phyloP scores from a whole-genome alignment of 2,797 vertebrate genomes.

The Pseudocheirus occidentalis region DNA sequence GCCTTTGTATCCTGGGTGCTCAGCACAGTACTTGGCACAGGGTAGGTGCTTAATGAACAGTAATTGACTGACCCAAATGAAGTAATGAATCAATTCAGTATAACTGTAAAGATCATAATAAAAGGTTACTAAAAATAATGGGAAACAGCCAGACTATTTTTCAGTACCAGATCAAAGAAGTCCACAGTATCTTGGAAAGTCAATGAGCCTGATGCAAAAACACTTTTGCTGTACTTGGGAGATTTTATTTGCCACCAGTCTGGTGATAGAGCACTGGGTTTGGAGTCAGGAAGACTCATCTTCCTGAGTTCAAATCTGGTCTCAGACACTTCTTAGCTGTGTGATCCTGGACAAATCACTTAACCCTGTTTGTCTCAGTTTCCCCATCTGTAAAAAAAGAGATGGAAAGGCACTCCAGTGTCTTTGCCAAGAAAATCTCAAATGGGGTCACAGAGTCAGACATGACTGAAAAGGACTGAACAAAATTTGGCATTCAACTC shows the following conservation, averaged over 20 bases:
- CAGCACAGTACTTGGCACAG: not conserved
- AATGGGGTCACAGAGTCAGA: too few species aligned
- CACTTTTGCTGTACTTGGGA: not conserved
- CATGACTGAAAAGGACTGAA: too few species aligned
- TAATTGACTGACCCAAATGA: not conserved
- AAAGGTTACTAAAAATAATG: not conserved
- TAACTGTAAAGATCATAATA: not conserved
- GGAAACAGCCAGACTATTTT: not conserved
- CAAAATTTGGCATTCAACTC: not conserved
- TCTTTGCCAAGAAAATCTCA: too few species aligned
- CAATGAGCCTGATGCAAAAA: not conserved
- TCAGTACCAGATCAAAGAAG: not conserved
- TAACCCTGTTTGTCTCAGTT: too few species aligned
- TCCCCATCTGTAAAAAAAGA: too few species aligned
- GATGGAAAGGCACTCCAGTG: too few species aligned
- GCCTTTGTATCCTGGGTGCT: not conserved
- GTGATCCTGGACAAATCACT: too few species aligned
- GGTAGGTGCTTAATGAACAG: not conserved
- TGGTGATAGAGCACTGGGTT: too few species aligned
- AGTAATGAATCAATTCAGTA: not conserved
- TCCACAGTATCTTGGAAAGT: not conserved
- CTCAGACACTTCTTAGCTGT: too few species aligned
- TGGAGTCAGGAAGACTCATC: too few species aligned
- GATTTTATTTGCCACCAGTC: conserved; percentile 41
- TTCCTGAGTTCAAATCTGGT: too few species aligned